These are phyloP conservation scores for Pholis gunnellus DNA, from an alignment of 2,113 vertebrate genomes.

Conservation along the genomic window DNA sequence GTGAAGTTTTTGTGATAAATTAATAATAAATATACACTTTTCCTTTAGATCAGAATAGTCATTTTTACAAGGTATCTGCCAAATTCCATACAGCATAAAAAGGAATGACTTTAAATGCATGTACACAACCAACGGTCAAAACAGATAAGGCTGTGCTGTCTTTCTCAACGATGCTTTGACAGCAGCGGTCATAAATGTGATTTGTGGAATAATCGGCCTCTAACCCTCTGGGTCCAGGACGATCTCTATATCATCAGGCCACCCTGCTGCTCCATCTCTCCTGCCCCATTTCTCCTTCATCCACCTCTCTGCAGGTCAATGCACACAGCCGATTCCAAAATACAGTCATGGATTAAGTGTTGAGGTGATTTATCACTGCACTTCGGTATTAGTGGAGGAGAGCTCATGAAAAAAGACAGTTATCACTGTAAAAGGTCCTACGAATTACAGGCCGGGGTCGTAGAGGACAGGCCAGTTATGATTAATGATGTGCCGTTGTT, in stretches of 20 bases:
- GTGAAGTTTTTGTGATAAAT: neutral
- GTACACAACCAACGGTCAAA: constrained; percentile 28
- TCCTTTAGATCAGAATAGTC: neutral
- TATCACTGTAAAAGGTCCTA: constrained; percentile 68
- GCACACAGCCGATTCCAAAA: constrained; percentile 55
- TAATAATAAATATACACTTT: neutral
- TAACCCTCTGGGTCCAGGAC: constrained; percentile 19
- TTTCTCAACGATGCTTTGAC: constrained; percentile 24
- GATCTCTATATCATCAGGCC: constrained; percentile 12
- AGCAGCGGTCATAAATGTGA: constrained; percentile 40
- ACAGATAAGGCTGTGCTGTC: constrained; percentile 7
- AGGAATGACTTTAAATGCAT: constrained; percentile 5
- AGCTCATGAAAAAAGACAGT: constrained; percentile 73
- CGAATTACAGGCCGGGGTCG: constrained; percentile 63
- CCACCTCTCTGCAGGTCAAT: constrained; percentile 55
- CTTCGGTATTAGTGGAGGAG: constrained; percentile 64
- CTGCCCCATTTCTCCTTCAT: constrained; percentile 52
- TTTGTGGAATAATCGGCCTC: constrained; percentile 33
- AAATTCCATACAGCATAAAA: neutral
- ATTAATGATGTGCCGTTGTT: constrained; percentile 57
- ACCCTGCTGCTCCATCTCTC: constrained; percentile 49
- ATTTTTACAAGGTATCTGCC: constrained; percentile 1
- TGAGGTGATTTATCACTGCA: constrained; percentile 71
- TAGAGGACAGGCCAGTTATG: constrained; percentile 44
- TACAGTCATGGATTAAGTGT: constrained; percentile 61